Evolutionary conservation across 2,113 vertebrate species (phyloP), one percentile per base, ranked within the genome.

Genomic region (Ptyas mucosa): DNA sequence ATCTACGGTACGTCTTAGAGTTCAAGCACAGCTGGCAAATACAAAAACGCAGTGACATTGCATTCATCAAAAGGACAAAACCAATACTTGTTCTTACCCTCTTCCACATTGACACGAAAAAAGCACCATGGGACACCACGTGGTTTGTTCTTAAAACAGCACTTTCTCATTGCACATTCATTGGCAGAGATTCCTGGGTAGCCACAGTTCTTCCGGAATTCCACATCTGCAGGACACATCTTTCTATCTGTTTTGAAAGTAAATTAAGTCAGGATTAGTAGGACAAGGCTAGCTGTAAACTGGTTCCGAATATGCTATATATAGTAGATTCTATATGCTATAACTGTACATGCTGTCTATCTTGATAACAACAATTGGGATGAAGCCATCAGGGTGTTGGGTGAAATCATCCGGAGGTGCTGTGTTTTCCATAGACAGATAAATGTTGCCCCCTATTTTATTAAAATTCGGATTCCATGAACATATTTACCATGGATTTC

Each of bases 91-190:
- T 9, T 2, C 0, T 87, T 93, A 94, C 97, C 96, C 49, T 93
- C 0, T 49, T 92, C 0, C 86, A 89, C 90, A 0, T 55, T 0
- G 9, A 88, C 0, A 0, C 94, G 93, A 53, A 1, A 94, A 93
- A 96, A 97, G 2, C 96, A 97, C 96, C 96, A 97, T 87, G 97
- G 96, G 75, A 96, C 96, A 0, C 54, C 2, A 0, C 53, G 43
- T 3, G 94, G 53, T 0, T 0, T 0, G 61, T 93, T 1, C 0
- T 94, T 94, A 12, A 96, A 97, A 54, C 96, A 97, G 58, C 97
- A 97, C 0, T 87, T 23, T 0, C 92, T 93, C 0, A 6, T 0
- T 0, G 87, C 51, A 0, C 97, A 97, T 0, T 29, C 20, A 11
- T 94, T 0, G 0, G 89, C 2, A 29, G 92, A 54, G 90, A 97